phyloP scores from a whole-genome alignment of 2,797 vertebrate genomes.

The Salarias fasciatus region DNA sequence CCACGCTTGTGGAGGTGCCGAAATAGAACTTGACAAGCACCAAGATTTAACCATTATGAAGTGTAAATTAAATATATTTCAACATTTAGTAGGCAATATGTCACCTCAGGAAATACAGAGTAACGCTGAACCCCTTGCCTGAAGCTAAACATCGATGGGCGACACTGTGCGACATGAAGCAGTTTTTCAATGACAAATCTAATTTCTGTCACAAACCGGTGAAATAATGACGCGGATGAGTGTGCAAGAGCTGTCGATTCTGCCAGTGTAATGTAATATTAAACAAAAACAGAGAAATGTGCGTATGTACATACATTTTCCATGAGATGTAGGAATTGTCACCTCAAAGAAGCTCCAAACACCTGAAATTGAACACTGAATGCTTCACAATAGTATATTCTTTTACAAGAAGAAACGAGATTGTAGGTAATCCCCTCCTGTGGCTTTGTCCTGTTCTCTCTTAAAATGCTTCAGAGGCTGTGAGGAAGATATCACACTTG shows the following conservation, averaged over 20 bases:
- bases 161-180: conserved; percentile 7
- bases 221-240: conserved; percentile 12
- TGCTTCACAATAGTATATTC: too few species aligned
- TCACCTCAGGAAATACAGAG: conserved; percentile 22
- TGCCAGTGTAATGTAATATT: conserved; percentile 17
- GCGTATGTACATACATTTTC: too few species aligned
- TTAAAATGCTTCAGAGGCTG: too few species aligned
- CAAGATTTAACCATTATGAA: conserved; percentile 34
- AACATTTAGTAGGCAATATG: conserved; percentile 36
- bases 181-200: conserved; percentile 33
- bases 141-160: conserved; percentile 1
- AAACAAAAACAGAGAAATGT: conserved; percentile 3
- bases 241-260: not conserved
- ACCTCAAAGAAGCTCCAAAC: not conserved
- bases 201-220: conserved; percentile 10
- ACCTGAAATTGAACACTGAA: too few species aligned
- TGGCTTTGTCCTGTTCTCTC: too few species aligned
- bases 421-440: too few species aligned
- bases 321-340: too few species aligned
- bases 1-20: conserved; percentile 8
- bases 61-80: conserved; percentile 51
- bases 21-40: conserved; percentile 42
- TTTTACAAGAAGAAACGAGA: too few species aligned
- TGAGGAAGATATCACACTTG: too few species aligned
- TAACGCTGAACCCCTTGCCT: conserved; percentile 13